phyloP scores from a whole-genome alignment of 2,113 vertebrate species.

The Malurus alboscapulatus region DNA sequence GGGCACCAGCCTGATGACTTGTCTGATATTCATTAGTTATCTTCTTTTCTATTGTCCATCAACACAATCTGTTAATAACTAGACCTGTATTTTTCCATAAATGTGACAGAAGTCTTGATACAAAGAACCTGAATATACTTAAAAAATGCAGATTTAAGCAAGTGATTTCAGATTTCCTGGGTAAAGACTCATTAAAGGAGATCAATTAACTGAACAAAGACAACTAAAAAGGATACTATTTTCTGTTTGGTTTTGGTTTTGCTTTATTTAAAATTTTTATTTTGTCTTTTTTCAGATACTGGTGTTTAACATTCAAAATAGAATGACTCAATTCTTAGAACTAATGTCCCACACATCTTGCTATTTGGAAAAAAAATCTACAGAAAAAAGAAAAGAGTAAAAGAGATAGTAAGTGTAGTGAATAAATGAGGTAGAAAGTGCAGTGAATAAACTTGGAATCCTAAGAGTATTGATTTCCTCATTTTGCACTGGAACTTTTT shows the following conservation, averaged over 20 bases:
- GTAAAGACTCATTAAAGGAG: background rate
- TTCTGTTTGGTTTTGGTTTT: background rate
- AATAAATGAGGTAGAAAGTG: background rate
- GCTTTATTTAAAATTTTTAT: background rate
- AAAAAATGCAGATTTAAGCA: background rate
- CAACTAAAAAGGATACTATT: background rate
- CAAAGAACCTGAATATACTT: background rate
- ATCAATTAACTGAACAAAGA: background rate
- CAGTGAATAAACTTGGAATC: background rate
- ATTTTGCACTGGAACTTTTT: background rate
- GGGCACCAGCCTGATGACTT: background rate
- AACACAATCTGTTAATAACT: background rate
- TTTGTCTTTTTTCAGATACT: background rate
- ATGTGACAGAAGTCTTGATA: background rate
- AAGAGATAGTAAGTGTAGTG: background rate
- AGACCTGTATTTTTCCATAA: background rate
- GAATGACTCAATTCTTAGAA: background rate
- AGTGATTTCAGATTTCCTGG: background rate
- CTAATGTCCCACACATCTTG: background rate
- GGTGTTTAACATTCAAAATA: background rate
- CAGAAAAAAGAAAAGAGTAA: background rate
- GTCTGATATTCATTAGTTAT: background rate
- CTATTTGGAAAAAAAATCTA: background rate
- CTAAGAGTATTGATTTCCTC: background rate
- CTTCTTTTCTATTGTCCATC: background rate